Evolutionary conservation across 2,888 invertebrate species (phyloP).

Genomic region (Formica aserva): DNA sequence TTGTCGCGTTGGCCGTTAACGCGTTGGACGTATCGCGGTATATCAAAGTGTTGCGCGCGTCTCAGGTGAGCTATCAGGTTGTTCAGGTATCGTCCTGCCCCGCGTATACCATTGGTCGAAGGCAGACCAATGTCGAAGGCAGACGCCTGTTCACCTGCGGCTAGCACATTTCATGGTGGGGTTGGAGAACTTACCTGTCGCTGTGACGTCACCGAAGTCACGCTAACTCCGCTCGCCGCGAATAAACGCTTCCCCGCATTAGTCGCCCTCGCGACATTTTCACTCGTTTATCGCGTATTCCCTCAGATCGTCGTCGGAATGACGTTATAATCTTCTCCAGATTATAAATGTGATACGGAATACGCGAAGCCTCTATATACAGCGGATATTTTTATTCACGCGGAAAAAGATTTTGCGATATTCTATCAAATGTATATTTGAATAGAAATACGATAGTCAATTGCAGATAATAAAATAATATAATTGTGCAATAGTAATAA

Average conservation of each 20-base stretch:
- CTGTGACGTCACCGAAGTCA: constrained; percentile 83
- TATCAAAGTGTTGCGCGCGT: constrained; percentile 71
- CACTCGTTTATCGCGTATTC: constrained; percentile 43
- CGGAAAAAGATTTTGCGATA: not conserved
- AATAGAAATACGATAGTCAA: not conserved
- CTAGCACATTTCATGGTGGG: constrained; percentile 70
- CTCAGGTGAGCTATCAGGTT: constrained; percentile 80
- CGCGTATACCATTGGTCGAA: constrained; percentile 81
- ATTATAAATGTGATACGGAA: not conserved
- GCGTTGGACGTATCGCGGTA: constrained; percentile 51
- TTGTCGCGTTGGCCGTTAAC: constrained; percentile 55
- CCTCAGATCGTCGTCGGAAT: not conserved
- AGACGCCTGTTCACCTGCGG: constrained; percentile 83
- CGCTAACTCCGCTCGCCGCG: constrained; percentile 76
- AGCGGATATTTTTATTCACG: not conserved
- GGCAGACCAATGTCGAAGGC: constrained; percentile 65
- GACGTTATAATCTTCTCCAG: not conserved
- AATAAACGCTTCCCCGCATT: constrained; percentile 69
- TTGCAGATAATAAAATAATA: not conserved
- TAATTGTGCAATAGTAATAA: not conserved
- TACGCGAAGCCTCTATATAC: not conserved
- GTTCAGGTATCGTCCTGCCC: constrained; percentile 82
- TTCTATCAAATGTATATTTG: not conserved
- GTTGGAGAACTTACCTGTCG: constrained; percentile 76
- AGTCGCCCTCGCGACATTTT: constrained; percentile 52